Evolutionary conservation across 1,140 invertebrate genomes (phyloP).

Genomic region (Drosophila miranda): DNA sequence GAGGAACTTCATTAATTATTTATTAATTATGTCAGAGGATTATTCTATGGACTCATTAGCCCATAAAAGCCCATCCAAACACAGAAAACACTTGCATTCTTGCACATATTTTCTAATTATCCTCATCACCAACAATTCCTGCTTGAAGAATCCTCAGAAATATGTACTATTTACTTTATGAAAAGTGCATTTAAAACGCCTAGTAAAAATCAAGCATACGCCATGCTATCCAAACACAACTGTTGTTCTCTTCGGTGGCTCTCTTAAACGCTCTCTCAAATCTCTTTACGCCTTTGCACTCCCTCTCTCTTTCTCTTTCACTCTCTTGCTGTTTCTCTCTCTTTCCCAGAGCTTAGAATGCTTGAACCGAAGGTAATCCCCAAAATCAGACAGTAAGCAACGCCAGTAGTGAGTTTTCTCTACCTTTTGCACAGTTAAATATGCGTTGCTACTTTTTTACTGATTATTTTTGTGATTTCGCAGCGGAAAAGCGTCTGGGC

Average conservation of each 20-base stretch:
- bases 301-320: constrained; percentile 5
- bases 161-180: too few species aligned
- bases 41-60: too few species aligned
- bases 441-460: constrained; percentile 23
- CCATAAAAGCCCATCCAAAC: neutral
- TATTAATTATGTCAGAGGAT: neutral
- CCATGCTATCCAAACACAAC: constrained; percentile 23
- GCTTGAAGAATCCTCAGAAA: neutral
- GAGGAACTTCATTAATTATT: neutral
- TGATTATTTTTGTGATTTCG: constrained; percentile 58
- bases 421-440: constrained; percentile 27
- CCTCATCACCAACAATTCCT: too few species aligned
- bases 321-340: neutral
- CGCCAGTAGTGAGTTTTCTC: neutral
- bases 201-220: constrained; percentile 49
- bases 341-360: neutral
- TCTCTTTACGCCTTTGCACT: constrained; percentile 12
- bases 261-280: neutral
- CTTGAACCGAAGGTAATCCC: neutral
- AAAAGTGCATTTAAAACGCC: neutral
- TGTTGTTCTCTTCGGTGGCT: constrained; percentile 10
- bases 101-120: too few species aligned
- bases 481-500: neutral
- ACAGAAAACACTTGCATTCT: neutral
- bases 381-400: constrained; percentile 1